Percentiles rank a stretch among this genome's conserved stretches.
phyloP scores from a whole-genome alignment of 2,888 invertebrate genomes.

The Hymenopus coronatus region DNA sequence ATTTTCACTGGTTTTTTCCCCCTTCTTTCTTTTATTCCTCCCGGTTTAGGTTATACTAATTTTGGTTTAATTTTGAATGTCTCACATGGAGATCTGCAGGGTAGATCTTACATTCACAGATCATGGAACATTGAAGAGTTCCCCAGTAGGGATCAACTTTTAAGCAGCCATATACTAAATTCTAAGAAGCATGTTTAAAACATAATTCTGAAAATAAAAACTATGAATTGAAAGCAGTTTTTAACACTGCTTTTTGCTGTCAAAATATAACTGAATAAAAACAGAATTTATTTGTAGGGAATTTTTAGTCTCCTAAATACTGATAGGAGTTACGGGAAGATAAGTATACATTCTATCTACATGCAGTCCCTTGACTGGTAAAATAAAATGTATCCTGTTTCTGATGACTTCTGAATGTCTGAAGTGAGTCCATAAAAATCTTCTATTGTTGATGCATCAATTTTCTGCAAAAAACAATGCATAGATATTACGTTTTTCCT shows the following conservation, averaged over 20 bases:
- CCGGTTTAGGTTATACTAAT: neutral
- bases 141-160: too few species aligned
- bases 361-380: constrained; percentile 89
- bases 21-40: too few species aligned
- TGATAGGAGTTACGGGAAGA: neutral
- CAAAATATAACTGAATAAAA: neutral
- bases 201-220: too few species aligned
- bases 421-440: constrained; percentile 99
- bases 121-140: too few species aligned
- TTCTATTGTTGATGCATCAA: constrained; percentile 97
- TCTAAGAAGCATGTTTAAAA: too few species aligned
- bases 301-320: neutral
- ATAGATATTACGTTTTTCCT: too few species aligned
- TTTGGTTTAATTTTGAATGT: neutral
- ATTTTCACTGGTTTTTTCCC: neutral
- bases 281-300: neutral
- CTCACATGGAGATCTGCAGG: too few species aligned
- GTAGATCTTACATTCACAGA: too few species aligned
- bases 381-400: constrained; percentile 99
- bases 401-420: constrained; percentile 98
- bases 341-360: neutral
- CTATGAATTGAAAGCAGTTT: too few species aligned
- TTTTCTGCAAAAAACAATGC: constrained; percentile 71
- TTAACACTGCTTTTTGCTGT: too few species aligned
- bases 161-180: too few species aligned